Evolutionary conservation across 2,797 vertebrate species (phyloP).

Genomic region (Gallinago stenura): DNA sequence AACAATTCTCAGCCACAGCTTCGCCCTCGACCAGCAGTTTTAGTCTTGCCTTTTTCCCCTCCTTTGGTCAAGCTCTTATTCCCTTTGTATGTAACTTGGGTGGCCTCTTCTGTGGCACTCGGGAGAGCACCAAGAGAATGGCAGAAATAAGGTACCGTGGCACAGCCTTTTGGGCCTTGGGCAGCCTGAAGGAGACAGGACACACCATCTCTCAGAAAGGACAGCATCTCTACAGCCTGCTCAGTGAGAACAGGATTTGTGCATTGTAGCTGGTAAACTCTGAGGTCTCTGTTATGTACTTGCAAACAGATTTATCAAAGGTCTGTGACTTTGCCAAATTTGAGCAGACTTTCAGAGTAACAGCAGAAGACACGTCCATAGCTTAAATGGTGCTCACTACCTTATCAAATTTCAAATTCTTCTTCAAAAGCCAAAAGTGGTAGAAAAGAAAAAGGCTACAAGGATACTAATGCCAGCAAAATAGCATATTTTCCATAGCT

Average conservation of each 20-base stretch:
- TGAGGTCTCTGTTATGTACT: background rate
- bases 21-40: background rate
- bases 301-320: background rate
- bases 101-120: background rate
- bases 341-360: background rate
- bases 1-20: conserved; percentile 8
- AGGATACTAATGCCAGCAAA: background rate
- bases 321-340: background rate
- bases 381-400: background rate
- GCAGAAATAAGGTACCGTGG: background rate
- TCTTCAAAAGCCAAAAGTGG: background rate
- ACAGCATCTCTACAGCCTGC: background rate
- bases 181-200: background rate
- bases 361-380: background rate
- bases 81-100: background rate
- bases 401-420: background rate
- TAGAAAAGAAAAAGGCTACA: background rate
- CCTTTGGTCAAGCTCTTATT: background rate
- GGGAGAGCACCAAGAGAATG: background rate
- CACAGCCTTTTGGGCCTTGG: background rate
- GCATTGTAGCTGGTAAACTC: background rate
- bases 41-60: background rate
- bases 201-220: background rate
- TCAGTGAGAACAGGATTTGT: background rate
- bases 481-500: background rate